Base-by-base conservation (phyloP, 2,888 invertebrate genomes). In the Drosophila suboccidentalis region DNA sequence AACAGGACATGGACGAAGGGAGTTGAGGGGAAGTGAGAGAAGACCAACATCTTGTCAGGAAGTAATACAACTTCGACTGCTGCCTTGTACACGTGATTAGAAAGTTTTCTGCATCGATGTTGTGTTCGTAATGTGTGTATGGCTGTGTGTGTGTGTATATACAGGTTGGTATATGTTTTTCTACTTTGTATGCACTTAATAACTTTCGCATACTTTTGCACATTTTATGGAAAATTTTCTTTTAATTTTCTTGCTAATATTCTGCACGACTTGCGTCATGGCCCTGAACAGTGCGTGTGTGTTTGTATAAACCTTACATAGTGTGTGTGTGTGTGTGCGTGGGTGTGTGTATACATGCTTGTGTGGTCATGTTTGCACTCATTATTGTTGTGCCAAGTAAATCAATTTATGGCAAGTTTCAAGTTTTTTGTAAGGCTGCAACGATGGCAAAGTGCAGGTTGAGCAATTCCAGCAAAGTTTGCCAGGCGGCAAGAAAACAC, bases 131-230 rank as follows among this genome's bases (percentile, higher is more conserved):
- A 11, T 50, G 22, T 22, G n/a, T 34, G 41, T 53, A n/a, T n/a
- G n/a, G n/a, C n/a, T n/a, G 41, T 17, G 66, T 43, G 47, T 55
- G 50, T 39, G 39, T 51, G 68, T 57, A 29, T 54, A 59, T 59
- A 43, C 60, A 39, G 41, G 19, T 60, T 62, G 67, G 66, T 71
- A 54, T 65, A 67, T 84, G 83, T 83, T 89, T 83, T 87, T 81
- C 84, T 89, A 87, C 87, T 89, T 83, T 80, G 89, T 87, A 85
- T 89, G 85, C 89, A 89, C 85, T 87, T 86, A 86, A 86, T 86
- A 86, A 86, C 85, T 86, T 86, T 86, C 75, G 80, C 89, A 86
- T 87, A 87, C 87, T 87, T 87, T 89, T 87, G 74, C 85, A 85
- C 87, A 86, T 86, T 89, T 90, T 90, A 80, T 83, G 77, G 76